Percentiles rank a stretch among this genome's conserved stretches.
Evolutionary conservation across 2,888 invertebrate species (phyloP).

Genomic region (Tetramorium bicarinatum): DNA sequence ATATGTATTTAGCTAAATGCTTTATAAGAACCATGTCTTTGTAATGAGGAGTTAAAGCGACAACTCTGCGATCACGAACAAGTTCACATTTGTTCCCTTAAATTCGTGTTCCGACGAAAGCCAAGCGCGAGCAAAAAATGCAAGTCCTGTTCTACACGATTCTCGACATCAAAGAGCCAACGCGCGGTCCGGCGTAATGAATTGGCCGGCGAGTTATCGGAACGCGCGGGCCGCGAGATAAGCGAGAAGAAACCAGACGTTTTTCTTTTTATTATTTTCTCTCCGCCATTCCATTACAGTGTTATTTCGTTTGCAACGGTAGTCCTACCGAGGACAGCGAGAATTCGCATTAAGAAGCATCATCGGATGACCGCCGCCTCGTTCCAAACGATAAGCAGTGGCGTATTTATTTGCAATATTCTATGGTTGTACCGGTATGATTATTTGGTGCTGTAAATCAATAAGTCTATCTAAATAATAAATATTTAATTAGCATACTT

Average conservation of each 20-base stretch:
- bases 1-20: background rate
- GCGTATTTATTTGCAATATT: conserved; percentile 44
- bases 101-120: conserved; percentile 41
- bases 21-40: background rate
- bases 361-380: conserved; percentile 9
- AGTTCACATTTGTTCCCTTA: conserved; percentile 39
- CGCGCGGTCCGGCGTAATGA: conserved; percentile 38
- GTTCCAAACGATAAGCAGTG: conserved; percentile 53
- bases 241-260: conserved; percentile 48
- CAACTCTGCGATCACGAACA: conserved; percentile 17
- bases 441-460: background rate
- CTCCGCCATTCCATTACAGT: conserved; percentile 65
- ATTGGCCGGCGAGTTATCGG: conserved; percentile 52
- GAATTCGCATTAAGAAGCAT: conserved; percentile 67
- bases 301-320: conserved; percentile 61
- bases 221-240: conserved; percentile 46
- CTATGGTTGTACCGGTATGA: background rate
- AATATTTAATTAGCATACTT: background rate
- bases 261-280: conserved; percentile 50
- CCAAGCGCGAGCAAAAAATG: conserved; percentile 36
- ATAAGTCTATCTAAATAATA: background rate
- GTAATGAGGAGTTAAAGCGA: conserved; percentile 16
- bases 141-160: conserved; percentile 48
- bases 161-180: conserved; percentile 45
- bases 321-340: conserved; percentile 58